Percentiles rank a stretch among this genome's conserved stretches.
phyloP scores from a whole-genome alignment of 2,113 vertebrate genomes.

The Cervus canadensis region DNA sequence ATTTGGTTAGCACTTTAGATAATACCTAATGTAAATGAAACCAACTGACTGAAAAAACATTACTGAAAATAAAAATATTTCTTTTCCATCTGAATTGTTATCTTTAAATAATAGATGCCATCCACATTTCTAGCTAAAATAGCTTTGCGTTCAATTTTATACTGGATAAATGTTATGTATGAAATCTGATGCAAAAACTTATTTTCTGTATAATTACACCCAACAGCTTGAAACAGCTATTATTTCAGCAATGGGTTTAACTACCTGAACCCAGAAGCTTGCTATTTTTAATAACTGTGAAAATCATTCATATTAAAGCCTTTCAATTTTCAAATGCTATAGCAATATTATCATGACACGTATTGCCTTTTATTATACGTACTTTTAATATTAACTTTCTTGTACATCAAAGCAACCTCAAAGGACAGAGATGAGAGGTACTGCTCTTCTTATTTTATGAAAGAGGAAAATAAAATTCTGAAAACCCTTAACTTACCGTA shows the following conservation, averaged over 20 bases:
- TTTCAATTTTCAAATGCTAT: not conserved
- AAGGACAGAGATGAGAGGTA: not conserved
- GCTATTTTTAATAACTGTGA: conserved; percentile 8
- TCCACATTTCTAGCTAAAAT: not conserved
- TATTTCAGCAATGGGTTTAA: conserved; percentile 35
- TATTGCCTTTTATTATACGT: not conserved
- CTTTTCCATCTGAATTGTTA: not conserved
- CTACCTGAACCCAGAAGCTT: not conserved
- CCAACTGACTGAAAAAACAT: not conserved
- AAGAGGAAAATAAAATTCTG: not conserved
- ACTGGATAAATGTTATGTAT: not conserved
- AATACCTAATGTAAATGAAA: not conserved
- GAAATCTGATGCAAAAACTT: conserved; percentile 1
- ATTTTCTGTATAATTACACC: not conserved
- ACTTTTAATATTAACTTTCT: not conserved
- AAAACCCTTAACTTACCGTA: not conserved
- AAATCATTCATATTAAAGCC: not conserved
- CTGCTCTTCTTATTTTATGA: not conserved
- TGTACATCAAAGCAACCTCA: not conserved
- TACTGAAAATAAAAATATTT: conserved; percentile 11
- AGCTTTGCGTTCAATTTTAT: conserved; percentile 26
- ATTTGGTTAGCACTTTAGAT: not conserved
- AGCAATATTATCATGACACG: not conserved
- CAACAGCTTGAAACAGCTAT: not conserved
- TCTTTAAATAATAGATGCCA: not conserved